Evolutionary conservation across 92 coral and sea anemone genomes (phyloP).

Genomic region (Anthopleura xanthogrammica): DNA sequence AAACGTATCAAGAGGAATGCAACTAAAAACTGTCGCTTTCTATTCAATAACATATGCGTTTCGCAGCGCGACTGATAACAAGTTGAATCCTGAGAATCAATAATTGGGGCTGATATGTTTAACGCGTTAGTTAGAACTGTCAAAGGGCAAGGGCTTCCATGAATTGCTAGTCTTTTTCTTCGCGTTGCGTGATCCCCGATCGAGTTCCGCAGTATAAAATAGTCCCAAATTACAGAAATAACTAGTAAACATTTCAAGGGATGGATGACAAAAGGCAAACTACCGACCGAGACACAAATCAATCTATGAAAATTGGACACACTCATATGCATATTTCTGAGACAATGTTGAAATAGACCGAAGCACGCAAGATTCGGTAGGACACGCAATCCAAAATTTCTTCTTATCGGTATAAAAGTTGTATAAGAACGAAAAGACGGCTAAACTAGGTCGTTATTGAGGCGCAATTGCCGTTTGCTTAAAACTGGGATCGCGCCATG

Average conservation of each 20-base stretch:
- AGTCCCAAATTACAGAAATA: conserved; percentile 13
- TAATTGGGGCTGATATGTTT: conserved; percentile 2
- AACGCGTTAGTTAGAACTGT: conserved; percentile 11
- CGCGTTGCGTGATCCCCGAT: conserved; percentile 11
- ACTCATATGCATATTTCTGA: conserved; percentile 80
- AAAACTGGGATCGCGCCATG: conserved; percentile 4
- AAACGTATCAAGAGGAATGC: conserved; percentile 25
- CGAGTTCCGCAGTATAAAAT: conserved; percentile 1
- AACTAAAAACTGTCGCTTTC: conserved; percentile 15
- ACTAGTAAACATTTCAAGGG: conserved; percentile 17
- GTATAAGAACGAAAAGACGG: conserved; percentile 11
- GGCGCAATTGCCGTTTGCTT: not conserved
- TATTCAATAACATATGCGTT: conserved; percentile 16
- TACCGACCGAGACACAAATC: conserved; percentile 70
- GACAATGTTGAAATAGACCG: conserved; percentile 75
- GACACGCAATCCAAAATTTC: conserved; percentile 59
- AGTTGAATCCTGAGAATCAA: conserved; percentile 4
- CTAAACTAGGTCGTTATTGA: not conserved
- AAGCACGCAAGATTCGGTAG: conserved; percentile 58
- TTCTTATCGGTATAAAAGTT: not conserved
- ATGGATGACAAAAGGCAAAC: conserved; percentile 44
- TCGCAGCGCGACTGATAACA: conserved; percentile 14
- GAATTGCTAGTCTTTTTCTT: not conserved
- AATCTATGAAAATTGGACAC: conserved; percentile 64
- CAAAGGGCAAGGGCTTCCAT: conserved; percentile 10